These are phyloP conservation scores for Muscicapa striata DNA, from an alignment of 2,797 vertebrate species.

Conservation along the genomic window DNA sequence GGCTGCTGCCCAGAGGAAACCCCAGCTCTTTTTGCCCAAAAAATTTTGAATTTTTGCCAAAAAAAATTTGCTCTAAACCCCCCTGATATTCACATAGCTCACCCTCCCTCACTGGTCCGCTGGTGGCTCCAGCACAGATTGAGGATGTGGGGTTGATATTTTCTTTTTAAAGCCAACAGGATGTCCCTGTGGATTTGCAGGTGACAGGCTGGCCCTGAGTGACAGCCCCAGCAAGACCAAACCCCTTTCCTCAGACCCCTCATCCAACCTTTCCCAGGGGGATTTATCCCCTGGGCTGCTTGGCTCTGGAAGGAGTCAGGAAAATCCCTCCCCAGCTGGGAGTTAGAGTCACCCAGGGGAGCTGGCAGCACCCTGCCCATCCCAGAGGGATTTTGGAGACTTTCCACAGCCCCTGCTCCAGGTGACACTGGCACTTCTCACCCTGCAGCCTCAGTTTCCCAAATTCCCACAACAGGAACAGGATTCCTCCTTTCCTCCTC, in stretches of 20 bases:
- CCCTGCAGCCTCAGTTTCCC: neutral
- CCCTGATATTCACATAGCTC: neutral
- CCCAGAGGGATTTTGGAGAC: neutral
- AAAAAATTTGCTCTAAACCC: neutral
- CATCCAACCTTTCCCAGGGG: fast-evolving
- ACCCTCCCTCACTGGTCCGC: neutral
- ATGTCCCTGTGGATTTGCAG: neutral
- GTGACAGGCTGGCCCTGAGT: neutral
- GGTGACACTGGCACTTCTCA: too few relatives aligned
- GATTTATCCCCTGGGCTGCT: neutral
- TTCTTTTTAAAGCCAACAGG: neutral
- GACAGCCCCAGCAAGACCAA: neutral
- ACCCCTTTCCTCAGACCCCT: neutral
- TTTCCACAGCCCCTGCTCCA: neutral
- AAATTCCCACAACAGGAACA: fast-evolving
- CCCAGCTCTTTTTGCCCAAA: neutral
- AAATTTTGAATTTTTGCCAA: neutral
- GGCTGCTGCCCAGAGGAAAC: neutral
- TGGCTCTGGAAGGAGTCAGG: neutral
- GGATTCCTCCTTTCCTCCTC: neutral
- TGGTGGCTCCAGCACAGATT: neutral
- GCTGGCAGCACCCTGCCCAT: neutral
- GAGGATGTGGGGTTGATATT: fast-evolving
- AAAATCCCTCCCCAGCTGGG: neutral
- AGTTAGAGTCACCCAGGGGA: neutral